A percentile compares a stretch with the other conserved stretches of the same genome.
phyloP scores from a whole-genome alignment of 2,113 vertebrate genomes.

The Miniopterus natalensis region DNA sequence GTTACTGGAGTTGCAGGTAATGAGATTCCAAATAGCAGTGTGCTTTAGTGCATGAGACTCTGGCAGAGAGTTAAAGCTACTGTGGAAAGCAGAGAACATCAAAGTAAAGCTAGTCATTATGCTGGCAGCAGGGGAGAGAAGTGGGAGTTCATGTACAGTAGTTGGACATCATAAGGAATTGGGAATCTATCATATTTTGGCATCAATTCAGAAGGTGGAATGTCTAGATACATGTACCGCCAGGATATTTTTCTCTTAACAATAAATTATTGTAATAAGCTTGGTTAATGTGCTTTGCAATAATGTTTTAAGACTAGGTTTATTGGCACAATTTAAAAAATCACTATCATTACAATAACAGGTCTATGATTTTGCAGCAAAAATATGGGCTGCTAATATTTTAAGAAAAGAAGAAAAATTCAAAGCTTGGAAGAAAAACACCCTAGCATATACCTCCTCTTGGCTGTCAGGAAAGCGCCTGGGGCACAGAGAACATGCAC shows the following conservation, averaged over 20 bases:
- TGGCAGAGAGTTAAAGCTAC: not conserved
- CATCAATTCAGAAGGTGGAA: conserved; percentile 51
- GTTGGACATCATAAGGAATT: conserved; percentile 51
- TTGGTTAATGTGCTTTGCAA: conserved; percentile 46
- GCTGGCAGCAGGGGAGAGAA: conserved; percentile 16
- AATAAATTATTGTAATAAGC: conserved; percentile 62
- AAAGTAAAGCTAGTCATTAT: conserved; percentile 30
- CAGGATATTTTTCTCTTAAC: conserved; percentile 60
- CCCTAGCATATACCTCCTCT: not conserved
- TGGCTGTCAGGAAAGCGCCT: conserved; percentile 57
- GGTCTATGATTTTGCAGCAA: conserved; percentile 56
- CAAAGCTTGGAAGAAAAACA: conserved; percentile 60
- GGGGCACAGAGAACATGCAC: conserved; percentile 43
- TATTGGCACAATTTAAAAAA: not conserved
- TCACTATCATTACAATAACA: conserved; percentile 3
- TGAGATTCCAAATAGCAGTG: conserved; percentile 38
- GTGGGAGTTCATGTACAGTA: not conserved
- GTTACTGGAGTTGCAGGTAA: conserved; percentile 25
- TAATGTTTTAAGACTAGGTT: conserved; percentile 49
- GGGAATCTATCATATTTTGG: conserved; percentile 58
- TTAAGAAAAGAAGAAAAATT: conserved; percentile 61
- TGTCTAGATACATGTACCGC: conserved; percentile 57
- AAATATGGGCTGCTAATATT: conserved; percentile 51
- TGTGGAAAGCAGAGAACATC: conserved; percentile 53
- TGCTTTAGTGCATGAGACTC: not conserved